phyloP scores from a whole-genome alignment of 2,888 invertebrate genomes.

The Tubulanus polymorphus region DNA sequence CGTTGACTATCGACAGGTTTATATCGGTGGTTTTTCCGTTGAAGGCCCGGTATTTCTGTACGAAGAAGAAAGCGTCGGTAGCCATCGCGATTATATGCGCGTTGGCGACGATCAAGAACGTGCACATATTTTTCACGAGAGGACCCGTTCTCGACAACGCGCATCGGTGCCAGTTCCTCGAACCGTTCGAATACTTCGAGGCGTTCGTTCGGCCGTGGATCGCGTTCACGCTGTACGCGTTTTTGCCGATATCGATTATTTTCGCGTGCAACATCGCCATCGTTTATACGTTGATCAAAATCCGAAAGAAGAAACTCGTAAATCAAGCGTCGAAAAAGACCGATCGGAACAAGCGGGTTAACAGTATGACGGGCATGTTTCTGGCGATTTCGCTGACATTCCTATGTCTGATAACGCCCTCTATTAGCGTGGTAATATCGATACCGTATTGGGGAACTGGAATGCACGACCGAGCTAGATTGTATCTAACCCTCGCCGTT shows the following conservation, averaged over 20 bases:
- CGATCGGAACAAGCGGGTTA: not conserved
- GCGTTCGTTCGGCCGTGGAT: slow-evolving; percentile 12
- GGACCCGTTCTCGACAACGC: not conserved
- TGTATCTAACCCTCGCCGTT: slow-evolving; percentile 1
- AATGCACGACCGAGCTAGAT: not conserved
- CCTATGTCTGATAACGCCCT: slow-evolving; percentile 8
- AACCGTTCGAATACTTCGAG: slow-evolving; percentile 5
- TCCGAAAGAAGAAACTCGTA: not conserved
- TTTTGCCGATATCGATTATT: slow-evolving; percentile 7
- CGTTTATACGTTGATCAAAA: slow-evolving; percentile 1
- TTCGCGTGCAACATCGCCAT: slow-evolving; percentile 8
- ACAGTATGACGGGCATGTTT: slow-evolving; percentile 5
- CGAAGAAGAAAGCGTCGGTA: not conserved
- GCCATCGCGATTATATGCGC: not conserved
- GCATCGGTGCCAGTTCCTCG: not conserved
- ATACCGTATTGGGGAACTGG: slow-evolving; percentile 3
- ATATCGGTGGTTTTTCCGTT: slow-evolving; percentile 11
- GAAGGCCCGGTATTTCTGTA: slow-evolving; percentile 7
- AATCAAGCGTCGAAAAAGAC: not conserved
- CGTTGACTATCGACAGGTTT: slow-evolving; percentile 11
- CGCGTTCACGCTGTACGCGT: slow-evolving; percentile 12
- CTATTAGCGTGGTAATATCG: slow-evolving; percentile 5
- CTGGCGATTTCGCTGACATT: slow-evolving; percentile 6
- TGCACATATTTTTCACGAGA: slow-evolving; percentile 8
- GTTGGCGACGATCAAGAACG: slow-evolving; percentile 5